Conservation (phyloP, 2,113 vertebrate species). For the Gobius niger region DNA sequence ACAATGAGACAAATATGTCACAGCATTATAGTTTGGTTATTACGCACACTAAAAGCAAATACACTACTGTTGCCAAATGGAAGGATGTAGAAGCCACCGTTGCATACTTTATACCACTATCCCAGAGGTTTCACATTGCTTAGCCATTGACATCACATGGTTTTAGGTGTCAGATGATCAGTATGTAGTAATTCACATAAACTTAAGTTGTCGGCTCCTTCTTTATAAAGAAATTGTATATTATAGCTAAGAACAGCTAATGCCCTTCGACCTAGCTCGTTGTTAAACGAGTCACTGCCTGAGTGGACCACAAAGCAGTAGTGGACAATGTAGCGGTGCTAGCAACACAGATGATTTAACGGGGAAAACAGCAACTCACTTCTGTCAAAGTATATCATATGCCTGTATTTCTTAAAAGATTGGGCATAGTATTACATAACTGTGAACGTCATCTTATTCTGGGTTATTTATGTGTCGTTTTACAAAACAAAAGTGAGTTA, state of each 20-base stretch:
- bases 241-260: background rate
- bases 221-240: background rate
- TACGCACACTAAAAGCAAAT: background rate
- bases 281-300: conserved; percentile 5
- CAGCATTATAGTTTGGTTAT: background rate
- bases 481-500: conserved; percentile 9
- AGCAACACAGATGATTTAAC: conserved; percentile 23
- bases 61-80: background rate
- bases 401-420: fast-evolving
- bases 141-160: conserved; percentile 36
- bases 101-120: background rate
- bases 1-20: too few species aligned
- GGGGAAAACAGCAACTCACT: conserved; percentile 25
- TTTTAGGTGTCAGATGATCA: conserved; percentile 23
- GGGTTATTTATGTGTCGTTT: background rate
- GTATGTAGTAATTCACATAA: conserved; percentile 2
- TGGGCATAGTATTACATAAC: background rate
- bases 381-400: background rate
- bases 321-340: conserved; percentile 12
- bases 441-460: background rate
- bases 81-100: background rate
- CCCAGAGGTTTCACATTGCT: conserved; percentile 7
- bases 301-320: conserved; percentile 12
- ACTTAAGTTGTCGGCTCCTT: background rate
- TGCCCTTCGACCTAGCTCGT: conserved; percentile 10